Conservation (phyloP, 1,140 invertebrate species). For the Bombus ignitus region DNA sequence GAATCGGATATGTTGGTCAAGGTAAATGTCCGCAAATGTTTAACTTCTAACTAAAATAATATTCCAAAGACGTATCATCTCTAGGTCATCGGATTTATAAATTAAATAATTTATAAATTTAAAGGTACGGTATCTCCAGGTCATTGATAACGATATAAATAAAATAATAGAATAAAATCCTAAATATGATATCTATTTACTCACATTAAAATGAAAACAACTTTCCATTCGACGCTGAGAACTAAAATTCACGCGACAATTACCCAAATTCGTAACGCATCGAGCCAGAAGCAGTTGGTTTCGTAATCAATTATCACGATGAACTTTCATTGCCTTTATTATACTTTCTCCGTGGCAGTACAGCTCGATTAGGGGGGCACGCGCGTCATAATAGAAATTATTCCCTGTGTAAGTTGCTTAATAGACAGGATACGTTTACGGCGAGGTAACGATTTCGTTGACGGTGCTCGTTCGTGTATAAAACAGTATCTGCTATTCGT, state of each 20-base stretch:
- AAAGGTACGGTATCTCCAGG: too few relatives aligned
- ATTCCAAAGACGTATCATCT: too few relatives aligned
- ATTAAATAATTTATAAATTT: too few relatives aligned
- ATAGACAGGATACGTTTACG: conserved; percentile 37
- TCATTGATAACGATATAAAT: too few relatives aligned
- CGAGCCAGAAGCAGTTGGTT: not conserved
- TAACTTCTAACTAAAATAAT: too few relatives aligned
- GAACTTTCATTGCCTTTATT: conserved; percentile 28
- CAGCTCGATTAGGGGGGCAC: not conserved
- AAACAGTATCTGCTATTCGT: not conserved
- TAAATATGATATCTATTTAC: too few relatives aligned
- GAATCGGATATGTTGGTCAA: not conserved
- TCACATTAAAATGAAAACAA: too few relatives aligned
- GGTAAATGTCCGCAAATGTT: not conserved
- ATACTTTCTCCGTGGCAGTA: conserved; percentile 30
- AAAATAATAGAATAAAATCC: too few relatives aligned
- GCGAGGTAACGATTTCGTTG: conserved; percentile 36
- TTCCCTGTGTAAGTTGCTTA: conserved; percentile 6
- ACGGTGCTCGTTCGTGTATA: conserved; percentile 29
- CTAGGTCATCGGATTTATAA: too few relatives aligned
- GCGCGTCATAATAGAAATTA: conserved; percentile 46
- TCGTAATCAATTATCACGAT: conserved; percentile 39
- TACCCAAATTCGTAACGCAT: not conserved
- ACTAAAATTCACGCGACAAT: not conserved
- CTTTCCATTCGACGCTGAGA: too few relatives aligned